Base-by-base conservation (phyloP, 2,113 vertebrate genomes). In the Lutjanus erythropterus region DNA sequence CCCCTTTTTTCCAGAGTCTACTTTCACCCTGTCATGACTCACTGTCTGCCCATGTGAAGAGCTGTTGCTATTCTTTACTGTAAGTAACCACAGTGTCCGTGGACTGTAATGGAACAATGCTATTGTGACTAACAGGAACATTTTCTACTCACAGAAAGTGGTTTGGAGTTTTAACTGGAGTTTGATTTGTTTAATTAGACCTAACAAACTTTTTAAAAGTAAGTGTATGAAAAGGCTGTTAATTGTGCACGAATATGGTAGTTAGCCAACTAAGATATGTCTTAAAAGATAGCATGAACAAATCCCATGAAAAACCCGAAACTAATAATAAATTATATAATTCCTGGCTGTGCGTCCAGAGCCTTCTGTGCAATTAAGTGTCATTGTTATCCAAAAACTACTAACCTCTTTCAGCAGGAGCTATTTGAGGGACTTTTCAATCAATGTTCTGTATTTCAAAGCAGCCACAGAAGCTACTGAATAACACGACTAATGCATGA, bases 11-110 rank as follows among this genome's bases (percentile, higher is more conserved):
- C 6, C 18, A 0, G 49, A 29, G 19, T 67, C 31, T 61, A 8
- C 56, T 41, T 79, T 55, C 44, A 60, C 42, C 69, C 49, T 37
- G 65, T 65, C 42, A 53, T 58, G 83, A 85, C 64, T 88, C 76
- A 74, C 27, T 6, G 31, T 55, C 78, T 75, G 75, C 71, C 8
- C 39, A 55, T 42, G 64, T 27, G 65, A 69, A 66, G 49, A 41
- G 37, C 18, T 29, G 31, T 29, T 65, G 59, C 42, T 84, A 8
- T 65, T 72, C 29, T 77, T 50, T 23, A 6, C 69, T 52, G 14
- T 49, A 11, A 56, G 46, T 71, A 37, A 65, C 39, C 44, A 12
- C 25, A 18, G 3, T 68, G 55, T 29, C 47, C 71, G 33, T 23
- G 49, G 21, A 23, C 23, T 47, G 23, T 23, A 62, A 49, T 31